Evolutionary conservation across 2,113 vertebrate genomes (phyloP).

Genomic region (Sapayoa aenigma): DNA sequence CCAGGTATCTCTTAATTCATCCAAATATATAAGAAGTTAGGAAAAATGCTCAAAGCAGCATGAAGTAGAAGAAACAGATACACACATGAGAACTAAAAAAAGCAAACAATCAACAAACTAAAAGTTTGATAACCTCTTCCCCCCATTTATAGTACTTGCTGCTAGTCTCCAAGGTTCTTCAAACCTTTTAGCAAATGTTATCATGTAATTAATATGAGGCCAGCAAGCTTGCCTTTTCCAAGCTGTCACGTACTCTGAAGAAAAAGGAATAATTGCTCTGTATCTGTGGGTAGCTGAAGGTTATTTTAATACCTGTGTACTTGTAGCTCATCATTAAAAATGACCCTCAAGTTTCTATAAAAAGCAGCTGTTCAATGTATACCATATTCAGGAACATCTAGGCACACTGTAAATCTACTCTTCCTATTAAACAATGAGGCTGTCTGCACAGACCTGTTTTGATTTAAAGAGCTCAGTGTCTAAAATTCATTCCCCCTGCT

Average conservation of each 20-base stretch:
- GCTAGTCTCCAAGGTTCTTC: neutral
- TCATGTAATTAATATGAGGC: neutral
- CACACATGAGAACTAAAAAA: neutral
- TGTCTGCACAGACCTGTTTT: neutral
- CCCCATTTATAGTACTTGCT: neutral
- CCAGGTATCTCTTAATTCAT: neutral
- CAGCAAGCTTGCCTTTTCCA: neutral
- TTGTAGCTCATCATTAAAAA: constrained; percentile 24
- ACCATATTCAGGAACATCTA: neutral
- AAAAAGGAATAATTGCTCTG: neutral
- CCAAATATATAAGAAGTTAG: neutral
- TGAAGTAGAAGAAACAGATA: neutral
- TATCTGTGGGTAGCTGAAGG: constrained; percentile 6
- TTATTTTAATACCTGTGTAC: constrained; percentile 7
- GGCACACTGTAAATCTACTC: neutral
- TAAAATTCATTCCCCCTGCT: neutral
- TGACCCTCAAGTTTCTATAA: neutral
- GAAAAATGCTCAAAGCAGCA: neutral
- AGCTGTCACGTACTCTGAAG: neutral
- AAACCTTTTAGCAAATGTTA: neutral
- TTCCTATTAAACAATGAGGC: neutral
- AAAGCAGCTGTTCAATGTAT: constrained; percentile 24
- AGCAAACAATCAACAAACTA: neutral
- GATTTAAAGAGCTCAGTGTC: neutral
- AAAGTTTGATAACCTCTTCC: constrained; percentile 3